Conservation (phyloP, 2,113 vertebrate species). For the Geothlypis trichas region DNA sequence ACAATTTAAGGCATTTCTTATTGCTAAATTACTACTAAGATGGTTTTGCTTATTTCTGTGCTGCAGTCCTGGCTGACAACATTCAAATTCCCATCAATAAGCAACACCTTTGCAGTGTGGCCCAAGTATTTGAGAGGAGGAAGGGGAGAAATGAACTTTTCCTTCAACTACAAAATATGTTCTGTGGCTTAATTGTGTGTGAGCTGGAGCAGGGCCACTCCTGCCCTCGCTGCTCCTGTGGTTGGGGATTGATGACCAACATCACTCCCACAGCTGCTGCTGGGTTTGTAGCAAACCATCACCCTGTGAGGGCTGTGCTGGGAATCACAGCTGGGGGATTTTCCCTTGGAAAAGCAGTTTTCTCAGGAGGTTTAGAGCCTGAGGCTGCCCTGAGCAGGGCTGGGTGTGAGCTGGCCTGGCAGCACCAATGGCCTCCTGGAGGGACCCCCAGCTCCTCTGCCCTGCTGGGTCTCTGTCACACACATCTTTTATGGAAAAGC, state of each 20-base stretch:
- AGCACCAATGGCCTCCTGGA: not conserved
- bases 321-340: not conserved
- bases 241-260: not conserved
- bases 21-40: not conserved
- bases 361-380: not conserved
- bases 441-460: too few species aligned
- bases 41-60: not conserved
- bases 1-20: not conserved
- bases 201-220: fast-evolving
- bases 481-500: too few species aligned
- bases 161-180: not conserved
- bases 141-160: not conserved
- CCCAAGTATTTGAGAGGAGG: not conserved
- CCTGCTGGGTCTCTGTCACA: not conserved
- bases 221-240: fast-evolving
- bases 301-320: not conserved
- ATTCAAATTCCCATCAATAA: not conserved
- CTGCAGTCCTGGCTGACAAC: fast-evolving
- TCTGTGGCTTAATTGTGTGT: fast-evolving
- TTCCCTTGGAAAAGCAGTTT: not conserved
- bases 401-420: not conserved
- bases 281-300: not conserved
- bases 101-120: fast-evolving
- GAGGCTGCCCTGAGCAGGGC: not conserved
- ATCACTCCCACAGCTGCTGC: not conserved